A percentile compares a stretch with the other conserved stretches of the same genome.
phyloP scores from a whole-genome alignment of 2,113 vertebrate genomes.

The Anthoscopus minutus region DNA sequence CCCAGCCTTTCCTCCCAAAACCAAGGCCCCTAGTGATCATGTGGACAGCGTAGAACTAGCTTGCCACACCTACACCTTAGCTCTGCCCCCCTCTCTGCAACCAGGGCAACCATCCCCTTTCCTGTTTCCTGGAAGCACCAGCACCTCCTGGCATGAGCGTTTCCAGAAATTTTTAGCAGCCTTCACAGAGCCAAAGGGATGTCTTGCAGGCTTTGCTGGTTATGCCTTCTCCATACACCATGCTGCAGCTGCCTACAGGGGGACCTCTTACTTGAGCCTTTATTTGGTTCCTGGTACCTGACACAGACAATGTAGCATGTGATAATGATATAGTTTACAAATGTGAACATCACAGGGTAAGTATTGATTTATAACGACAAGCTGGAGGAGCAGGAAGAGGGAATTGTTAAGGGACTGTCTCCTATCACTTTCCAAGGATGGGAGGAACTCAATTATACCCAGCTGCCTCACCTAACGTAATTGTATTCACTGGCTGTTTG shows the following conservation, averaged over 20 bases:
- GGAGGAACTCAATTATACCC: slow-evolving; percentile 64
- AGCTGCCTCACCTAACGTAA: slow-evolving; percentile 52
- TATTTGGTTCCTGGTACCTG: background rate
- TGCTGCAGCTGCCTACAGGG: background rate
- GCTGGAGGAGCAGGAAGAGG: slow-evolving; percentile 17
- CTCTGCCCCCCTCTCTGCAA: background rate
- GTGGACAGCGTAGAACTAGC: background rate
- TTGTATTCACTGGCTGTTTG: slow-evolving; percentile 51
- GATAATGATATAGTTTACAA: slow-evolving; percentile 19
- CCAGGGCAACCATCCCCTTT: background rate
- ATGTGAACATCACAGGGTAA: slow-evolving; percentile 15
- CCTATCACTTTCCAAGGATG: slow-evolving; percentile 54
- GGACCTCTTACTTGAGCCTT: background rate
- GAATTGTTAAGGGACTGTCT: slow-evolving; percentile 34
- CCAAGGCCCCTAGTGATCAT: background rate
- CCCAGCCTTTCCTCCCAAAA: background rate
- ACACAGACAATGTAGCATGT: background rate
- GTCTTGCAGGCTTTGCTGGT: background rate
- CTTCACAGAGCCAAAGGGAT: background rate
- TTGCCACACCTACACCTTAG: too few relatives aligned
- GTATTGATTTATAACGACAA: slow-evolving; percentile 57
- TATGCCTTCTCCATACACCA: background rate
- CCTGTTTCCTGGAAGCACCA: background rate
- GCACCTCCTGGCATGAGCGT: background rate
- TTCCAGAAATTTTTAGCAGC: background rate